phyloP scores from a whole-genome alignment of 2,888 invertebrate genomes.

The Euclidia mi region DNA sequence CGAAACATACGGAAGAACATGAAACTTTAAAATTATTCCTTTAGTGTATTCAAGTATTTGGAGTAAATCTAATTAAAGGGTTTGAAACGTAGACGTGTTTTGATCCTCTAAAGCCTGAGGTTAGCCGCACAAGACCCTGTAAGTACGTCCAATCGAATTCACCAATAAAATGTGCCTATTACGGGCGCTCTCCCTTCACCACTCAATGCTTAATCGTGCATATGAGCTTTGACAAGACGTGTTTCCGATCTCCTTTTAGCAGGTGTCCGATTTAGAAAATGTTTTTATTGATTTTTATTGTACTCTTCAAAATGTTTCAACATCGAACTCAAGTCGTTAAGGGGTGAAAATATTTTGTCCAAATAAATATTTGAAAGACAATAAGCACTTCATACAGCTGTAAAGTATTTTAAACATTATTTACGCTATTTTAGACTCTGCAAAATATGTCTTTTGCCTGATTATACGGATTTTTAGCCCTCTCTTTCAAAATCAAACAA shows the following conservation, averaged over 20 bases:
- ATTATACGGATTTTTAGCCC: too few relatives aligned
- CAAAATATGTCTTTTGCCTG: too few relatives aligned
- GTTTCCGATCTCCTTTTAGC: slow-evolving; percentile 14
- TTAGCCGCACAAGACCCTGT: slow-evolving; percentile 36
- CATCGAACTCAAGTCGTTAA: too few relatives aligned
- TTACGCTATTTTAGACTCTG: too few relatives aligned
- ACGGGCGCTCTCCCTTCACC: slow-evolving; percentile 28
- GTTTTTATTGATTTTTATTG: too few relatives aligned
- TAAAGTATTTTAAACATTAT: too few relatives aligned
- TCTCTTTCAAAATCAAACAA: too few relatives aligned
- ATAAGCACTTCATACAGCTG: too few relatives aligned
- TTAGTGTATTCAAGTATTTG: slow-evolving; percentile 15
- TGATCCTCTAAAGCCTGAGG: slow-evolving; percentile 37
- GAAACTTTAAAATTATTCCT: slow-evolving; percentile 7
- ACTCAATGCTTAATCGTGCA: slow-evolving; percentile 43
- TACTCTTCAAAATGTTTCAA: too few relatives aligned
- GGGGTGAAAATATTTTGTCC: too few relatives aligned
- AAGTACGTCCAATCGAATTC: slow-evolving; percentile 46
- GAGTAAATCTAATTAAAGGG: slow-evolving; percentile 25
- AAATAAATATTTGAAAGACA: too few relatives aligned
- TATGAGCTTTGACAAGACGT: slow-evolving; percentile 28
- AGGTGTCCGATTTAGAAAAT: slow-evolving; percentile 2
- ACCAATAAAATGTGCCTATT: slow-evolving; percentile 48
- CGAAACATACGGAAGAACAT: slow-evolving; percentile 7
- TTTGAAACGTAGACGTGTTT: slow-evolving; percentile 19